Conservation (phyloP, 2,113 vertebrate species). For the Perca fluviatilis region DNA sequence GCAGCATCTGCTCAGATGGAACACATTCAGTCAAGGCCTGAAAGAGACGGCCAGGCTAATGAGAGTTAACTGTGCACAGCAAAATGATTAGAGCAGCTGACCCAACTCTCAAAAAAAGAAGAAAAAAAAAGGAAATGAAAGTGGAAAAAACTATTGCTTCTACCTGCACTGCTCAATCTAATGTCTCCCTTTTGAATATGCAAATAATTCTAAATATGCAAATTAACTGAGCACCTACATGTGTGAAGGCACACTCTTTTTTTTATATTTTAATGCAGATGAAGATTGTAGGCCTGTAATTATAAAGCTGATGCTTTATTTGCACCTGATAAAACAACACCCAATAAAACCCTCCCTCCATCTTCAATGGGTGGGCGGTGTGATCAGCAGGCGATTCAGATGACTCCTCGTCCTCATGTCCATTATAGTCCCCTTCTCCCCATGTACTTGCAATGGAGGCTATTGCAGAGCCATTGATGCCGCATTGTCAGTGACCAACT, state of each 20-base stretch:
- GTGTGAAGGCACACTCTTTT: conserved; percentile 51
- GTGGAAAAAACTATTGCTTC: conserved; percentile 10
- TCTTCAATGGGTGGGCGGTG: conserved; percentile 31
- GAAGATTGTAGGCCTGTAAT: conserved; percentile 9
- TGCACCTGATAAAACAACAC: conserved; percentile 30
- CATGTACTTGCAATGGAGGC: conserved; percentile 44
- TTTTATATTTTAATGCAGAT: conserved; percentile 13
- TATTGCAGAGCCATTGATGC: conserved; percentile 43
- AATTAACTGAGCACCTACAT: conserved; percentile 42
- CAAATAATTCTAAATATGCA: conserved; percentile 39
- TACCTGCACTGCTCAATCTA: conserved; percentile 8
- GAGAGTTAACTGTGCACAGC: conserved; percentile 72
- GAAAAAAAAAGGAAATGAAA: not conserved
- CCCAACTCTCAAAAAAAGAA: conserved; percentile 46
- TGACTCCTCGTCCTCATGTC: conserved; percentile 29
- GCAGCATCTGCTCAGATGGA: conserved; percentile 79
- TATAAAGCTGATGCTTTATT: conserved; percentile 14
- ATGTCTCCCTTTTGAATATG: conserved; percentile 29
- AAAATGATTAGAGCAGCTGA: conserved; percentile 69
- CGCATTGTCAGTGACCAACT: conserved; percentile 50
- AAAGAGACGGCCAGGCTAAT: conserved; percentile 72
- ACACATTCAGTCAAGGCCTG: conserved; percentile 65
- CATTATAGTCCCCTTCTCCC: conserved; percentile 55
- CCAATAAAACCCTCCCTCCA: conserved; percentile 22
- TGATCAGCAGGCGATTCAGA: conserved; percentile 37